These are phyloP conservation scores for Hycleus cichorii DNA, from an alignment of 1,140 invertebrate genomes.

Conservation along the genomic window DNA sequence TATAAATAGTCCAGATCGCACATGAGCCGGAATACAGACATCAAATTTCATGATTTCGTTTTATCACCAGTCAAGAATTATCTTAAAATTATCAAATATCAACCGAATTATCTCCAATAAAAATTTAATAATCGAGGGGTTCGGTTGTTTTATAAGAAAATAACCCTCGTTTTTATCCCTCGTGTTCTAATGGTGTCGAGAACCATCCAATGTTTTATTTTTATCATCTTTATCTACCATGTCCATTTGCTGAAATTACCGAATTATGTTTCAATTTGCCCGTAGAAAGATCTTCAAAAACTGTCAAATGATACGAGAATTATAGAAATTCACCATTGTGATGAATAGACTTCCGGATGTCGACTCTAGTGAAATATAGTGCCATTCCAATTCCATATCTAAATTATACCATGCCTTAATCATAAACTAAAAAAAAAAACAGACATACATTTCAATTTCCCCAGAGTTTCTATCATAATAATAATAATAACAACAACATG, in stretches of 20 bases:
- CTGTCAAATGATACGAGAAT: too few species aligned
- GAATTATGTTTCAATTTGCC: conserved; percentile 20
- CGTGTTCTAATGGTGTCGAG: conserved; percentile 17
- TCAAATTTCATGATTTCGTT: too few species aligned
- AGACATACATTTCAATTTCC: conserved; percentile 18
- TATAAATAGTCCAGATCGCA: conserved; percentile 8
- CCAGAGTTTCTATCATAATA: background rate
- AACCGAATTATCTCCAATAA: too few species aligned
- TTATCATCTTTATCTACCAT: conserved; percentile 22
- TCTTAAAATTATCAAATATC: too few species aligned
- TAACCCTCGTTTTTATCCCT: conserved; percentile 15
- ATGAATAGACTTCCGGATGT: too few species aligned
- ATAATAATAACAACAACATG: conserved; percentile 7
- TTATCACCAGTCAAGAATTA: too few species aligned
- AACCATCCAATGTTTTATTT: conserved; percentile 19
- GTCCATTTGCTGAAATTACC: conserved; percentile 17
- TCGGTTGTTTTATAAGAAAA: background rate
- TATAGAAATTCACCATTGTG: too few species aligned
- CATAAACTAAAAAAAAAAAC: conserved; percentile 16
- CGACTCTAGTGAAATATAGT: too few species aligned
- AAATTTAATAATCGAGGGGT: too few species aligned
- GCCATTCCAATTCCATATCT: too few species aligned
- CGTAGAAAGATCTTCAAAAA: background rate
- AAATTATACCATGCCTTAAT: conserved; percentile 2
- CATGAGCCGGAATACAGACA: background rate